Evolutionary conservation across 1,140 invertebrate genomes (phyloP), one percentile per base, ranked within the genome.

Genomic region (Nasonia vitripennis): DNA sequence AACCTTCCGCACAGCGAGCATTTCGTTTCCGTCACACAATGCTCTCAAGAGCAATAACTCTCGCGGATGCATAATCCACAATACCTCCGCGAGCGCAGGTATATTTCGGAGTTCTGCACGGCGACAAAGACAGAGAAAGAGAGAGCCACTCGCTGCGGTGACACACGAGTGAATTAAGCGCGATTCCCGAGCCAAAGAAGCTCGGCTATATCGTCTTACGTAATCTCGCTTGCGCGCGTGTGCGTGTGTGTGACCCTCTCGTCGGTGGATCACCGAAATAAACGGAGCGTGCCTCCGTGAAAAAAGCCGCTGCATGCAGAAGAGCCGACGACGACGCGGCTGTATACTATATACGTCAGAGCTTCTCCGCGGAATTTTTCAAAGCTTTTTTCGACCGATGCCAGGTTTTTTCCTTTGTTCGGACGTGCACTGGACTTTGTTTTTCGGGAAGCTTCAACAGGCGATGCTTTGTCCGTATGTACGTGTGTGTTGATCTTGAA

Each of bases 111-210:
- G 51, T 55, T 55, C 51, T 55, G 51, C 51, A 20, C 11, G 17
- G 55, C 55, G 20, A 5, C 51, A 5, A 84, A 68, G 71, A 27
- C 27, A 27, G 11, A 73, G 68, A 20, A 45, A 73, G 20, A 84
- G 14, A 84, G 41, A 23, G 12, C 7, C 73, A 77, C 23, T 12
- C 17, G 11, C 48, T 68, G 34, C 27, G 27, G 27, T 37, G 81
- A 83, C 51, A 77, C 81, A 34, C 83, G 41, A 84, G 20, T 68
- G 77, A 84, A 70, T 84, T 74, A 79, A 62, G 37, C 37, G n/a
- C 77, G 37, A 79, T 79, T 71, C 27, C 45, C 41, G 77, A 55
- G 83, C 83, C 83, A 84, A 84, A 84, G 70, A 27, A 23, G 2
- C 37, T 62, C 31, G 41, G 74, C 81, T 45, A 9, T 34, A 9